Conservation (phyloP, 2,888 invertebrate genomes). For the Amiota minor region DNA sequence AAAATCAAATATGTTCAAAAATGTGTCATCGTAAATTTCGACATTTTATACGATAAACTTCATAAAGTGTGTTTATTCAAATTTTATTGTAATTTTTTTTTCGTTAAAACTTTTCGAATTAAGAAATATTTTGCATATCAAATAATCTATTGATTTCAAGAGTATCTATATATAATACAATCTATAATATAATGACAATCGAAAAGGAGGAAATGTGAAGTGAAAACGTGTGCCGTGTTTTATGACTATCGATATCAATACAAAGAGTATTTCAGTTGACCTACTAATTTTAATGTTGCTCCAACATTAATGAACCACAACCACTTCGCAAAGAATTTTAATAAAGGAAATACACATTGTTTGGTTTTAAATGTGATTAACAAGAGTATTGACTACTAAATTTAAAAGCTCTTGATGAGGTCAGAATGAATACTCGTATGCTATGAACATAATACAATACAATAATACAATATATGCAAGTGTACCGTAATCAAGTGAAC, state of each 20-base stretch:
- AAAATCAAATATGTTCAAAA: background rate
- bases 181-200: background rate
- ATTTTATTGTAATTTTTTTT: background rate
- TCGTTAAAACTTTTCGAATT: background rate
- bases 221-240: constrained; percentile 1
- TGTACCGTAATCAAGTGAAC: too few relatives aligned
- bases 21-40: constrained; percentile 18
- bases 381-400: too few relatives aligned
- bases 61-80: constrained; percentile 22
- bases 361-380: too few relatives aligned
- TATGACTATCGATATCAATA: background rate
- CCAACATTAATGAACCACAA: too few relatives aligned
- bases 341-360: too few relatives aligned
- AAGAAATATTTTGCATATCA: constrained; percentile 21
- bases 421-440: too few relatives aligned
- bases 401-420: too few relatives aligned
- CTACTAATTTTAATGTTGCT: background rate
- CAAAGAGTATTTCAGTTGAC: background rate
- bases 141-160: background rate
- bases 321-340: too few relatives aligned
- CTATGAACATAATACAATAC: too few relatives aligned
- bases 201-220: constrained; percentile 11
- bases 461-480: too few relatives aligned
- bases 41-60: constrained; percentile 8
- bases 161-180: too few relatives aligned